Conservation (phyloP, 2,888 invertebrate genomes). For the Protula sp. region DNA sequence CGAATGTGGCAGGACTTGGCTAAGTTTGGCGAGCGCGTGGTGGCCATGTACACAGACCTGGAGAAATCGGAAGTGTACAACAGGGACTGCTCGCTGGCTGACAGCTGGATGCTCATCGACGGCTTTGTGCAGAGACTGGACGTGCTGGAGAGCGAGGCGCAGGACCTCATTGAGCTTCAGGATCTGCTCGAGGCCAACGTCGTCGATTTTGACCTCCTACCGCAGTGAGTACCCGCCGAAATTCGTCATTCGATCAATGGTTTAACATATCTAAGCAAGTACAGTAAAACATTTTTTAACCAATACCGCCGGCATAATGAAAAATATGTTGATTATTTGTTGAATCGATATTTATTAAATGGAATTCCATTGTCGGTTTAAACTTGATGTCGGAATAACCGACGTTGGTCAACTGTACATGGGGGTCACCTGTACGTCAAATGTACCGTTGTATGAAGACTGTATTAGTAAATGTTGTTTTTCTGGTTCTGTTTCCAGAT, state of each 20-base stretch:
- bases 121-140: slow-evolving; percentile 42
- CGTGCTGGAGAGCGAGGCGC: slow-evolving; percentile 50
- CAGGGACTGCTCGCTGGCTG: slow-evolving; percentile 39
- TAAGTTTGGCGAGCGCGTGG: slow-evolving; percentile 45
- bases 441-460: no score
- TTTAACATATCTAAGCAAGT: no score
- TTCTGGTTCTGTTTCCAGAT: no score
- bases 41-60: slow-evolving; percentile 37
- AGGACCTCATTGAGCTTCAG: slow-evolving; percentile 52
- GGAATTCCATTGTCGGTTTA: no score
- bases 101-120: slow-evolving; percentile 44
- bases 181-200: slow-evolving; percentile 49
- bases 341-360: no score
- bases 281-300: no score
- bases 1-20: slow-evolving; percentile 52
- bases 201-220: slow-evolving; percentile 48
- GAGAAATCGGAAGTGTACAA: slow-evolving; percentile 45
- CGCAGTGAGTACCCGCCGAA: slow-evolving; percentile 46
- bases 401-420: no score
- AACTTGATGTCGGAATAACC: no score
- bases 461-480: no score
- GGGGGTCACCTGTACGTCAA: no score
- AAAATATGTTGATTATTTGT: no score
- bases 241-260: not conserved
- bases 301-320: no score